Conservation (phyloP, 2,797 vertebrate species). For the Benthosema pterotum region DNA sequence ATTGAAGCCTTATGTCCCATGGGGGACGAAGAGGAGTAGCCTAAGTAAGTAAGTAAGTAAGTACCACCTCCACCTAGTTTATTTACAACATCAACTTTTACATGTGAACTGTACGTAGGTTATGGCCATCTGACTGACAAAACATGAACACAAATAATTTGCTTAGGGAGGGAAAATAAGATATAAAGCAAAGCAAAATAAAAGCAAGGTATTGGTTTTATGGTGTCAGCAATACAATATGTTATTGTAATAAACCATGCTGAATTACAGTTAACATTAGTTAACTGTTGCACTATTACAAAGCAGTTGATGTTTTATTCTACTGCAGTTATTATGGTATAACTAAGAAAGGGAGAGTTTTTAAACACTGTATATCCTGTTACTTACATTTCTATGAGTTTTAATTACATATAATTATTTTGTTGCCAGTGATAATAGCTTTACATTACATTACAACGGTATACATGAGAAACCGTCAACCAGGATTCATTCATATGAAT, state of each 20-base stretch:
- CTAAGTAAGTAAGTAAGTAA: no score
- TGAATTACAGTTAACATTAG: slow-evolving; percentile 12
- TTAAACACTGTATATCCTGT: no score
- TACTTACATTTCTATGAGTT: no score
- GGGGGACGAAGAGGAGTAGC: no score
- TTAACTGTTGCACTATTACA: neutral
- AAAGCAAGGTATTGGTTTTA: slow-evolving; percentile 7
- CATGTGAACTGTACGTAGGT: neutral
- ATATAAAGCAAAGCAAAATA: neutral
- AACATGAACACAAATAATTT: slow-evolving; percentile 5
- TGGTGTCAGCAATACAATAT: slow-evolving; percentile 4
- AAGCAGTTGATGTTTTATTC: slow-evolving; percentile 7
- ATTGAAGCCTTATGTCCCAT: no score
- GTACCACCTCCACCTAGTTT: no score
- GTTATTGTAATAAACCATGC: neutral
- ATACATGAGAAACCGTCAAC: no score
- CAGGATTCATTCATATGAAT: no score
- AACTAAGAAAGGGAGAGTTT: no score
- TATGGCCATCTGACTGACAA: neutral
- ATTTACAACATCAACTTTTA: neutral
- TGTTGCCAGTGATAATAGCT: no score
- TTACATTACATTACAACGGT: no score
- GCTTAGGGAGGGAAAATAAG: slow-evolving; percentile 6
- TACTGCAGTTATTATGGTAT: slow-evolving; percentile 10
- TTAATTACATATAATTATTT: no score